Conservation (phyloP, 2,797 vertebrate species). For the Oreochromis grahami region DNA sequence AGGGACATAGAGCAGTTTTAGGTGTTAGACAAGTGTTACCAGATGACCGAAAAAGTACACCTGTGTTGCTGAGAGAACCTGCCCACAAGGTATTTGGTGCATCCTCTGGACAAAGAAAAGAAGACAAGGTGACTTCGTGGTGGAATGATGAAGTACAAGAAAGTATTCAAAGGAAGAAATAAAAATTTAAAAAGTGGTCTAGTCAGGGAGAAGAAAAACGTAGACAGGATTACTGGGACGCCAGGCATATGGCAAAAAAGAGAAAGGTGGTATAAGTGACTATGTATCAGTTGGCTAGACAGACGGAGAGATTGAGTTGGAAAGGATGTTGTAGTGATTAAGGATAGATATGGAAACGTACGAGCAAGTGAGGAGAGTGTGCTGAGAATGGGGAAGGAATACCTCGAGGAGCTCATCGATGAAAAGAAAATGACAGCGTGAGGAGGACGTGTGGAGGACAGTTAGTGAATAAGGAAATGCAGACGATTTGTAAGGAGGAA, state of each 20-base stretch:
- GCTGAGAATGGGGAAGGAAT: not conserved
- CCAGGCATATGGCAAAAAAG: not conserved
- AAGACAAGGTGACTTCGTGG: not conserved
- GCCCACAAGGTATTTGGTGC: not conserved
- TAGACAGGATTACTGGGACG: not conserved
- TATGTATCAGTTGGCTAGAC: not conserved
- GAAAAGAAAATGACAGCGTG: fast-evolving
- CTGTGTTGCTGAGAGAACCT: not conserved
- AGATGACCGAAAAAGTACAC: not conserved
- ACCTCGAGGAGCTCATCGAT: not conserved
- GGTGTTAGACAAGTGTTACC: not conserved
- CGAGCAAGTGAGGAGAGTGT: not conserved
- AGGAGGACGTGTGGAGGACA: not conserved
- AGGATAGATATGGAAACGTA: not conserved
- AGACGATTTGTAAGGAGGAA: not conserved
- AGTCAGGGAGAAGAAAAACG: not conserved
- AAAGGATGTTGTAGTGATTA: not conserved
- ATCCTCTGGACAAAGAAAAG: not conserved
- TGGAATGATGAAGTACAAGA: not conserved
- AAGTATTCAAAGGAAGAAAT: not conserved
- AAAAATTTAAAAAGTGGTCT: not conserved
- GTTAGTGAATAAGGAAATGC: not conserved
- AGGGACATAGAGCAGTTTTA: not conserved
- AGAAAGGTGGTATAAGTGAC: not conserved
- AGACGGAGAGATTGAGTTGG: not conserved